phyloP scores from a whole-genome alignment of 2,797 vertebrate species.

The Pogoniulus pusillus region DNA sequence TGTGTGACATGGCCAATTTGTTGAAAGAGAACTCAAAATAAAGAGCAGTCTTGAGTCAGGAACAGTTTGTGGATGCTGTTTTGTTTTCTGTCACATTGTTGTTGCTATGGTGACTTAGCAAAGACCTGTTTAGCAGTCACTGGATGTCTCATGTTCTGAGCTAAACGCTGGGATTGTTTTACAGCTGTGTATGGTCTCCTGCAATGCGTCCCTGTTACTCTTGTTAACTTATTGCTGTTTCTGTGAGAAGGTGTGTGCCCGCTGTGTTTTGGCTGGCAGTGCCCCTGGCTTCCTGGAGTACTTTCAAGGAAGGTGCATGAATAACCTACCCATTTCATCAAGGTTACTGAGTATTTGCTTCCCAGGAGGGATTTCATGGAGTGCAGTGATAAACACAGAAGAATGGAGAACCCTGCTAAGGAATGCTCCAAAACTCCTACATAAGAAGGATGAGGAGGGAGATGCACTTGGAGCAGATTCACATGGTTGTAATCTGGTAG shows the following conservation, averaged over 20 bases:
- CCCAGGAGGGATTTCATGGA: background rate
- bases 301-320: background rate
- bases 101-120: slow-evolving; percentile 54
- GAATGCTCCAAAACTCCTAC: background rate
- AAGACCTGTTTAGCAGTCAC: slow-evolving; percentile 18
- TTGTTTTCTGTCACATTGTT: slow-evolving; percentile 37
- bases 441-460: background rate
- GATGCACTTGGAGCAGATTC: background rate
- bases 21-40: background rate
- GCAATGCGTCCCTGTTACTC: background rate
- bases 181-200: background rate
- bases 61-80: background rate
- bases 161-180: slow-evolving; percentile 4
- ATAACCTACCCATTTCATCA: background rate
- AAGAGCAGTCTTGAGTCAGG: slow-evolving; percentile 13
- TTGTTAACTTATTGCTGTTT: background rate
- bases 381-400: background rate
- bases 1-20: background rate
- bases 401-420: background rate
- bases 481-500: background rate
- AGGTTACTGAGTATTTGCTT: background rate
- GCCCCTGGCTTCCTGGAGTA: background rate
- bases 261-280: background rate
- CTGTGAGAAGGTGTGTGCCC: background rate
- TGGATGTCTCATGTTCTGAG: slow-evolving; percentile 11